Conservation (phyloP, 2,888 invertebrate species). For the Pollenia labialis region DNA sequence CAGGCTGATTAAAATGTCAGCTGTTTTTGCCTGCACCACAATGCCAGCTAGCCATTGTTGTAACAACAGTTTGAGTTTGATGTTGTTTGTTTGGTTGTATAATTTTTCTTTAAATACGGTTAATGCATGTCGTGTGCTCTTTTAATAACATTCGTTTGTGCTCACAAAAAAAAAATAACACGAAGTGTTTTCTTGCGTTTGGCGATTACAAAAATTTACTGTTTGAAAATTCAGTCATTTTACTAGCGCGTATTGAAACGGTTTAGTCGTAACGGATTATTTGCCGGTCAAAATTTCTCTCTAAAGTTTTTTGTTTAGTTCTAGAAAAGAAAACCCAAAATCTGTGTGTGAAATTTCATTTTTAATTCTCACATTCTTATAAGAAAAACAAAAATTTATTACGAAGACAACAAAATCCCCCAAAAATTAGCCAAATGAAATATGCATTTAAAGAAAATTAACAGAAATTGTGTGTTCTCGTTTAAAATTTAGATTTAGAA, state of each 20-base stretch:
- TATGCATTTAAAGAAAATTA: slow-evolving; percentile 14
- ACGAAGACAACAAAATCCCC: slow-evolving; percentile 39
- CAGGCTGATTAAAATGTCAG: slow-evolving; percentile 52
- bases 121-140: slow-evolving; percentile 67
- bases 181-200: slow-evolving; percentile 20
- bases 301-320: slow-evolving; percentile 52
- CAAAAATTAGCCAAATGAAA: slow-evolving; percentile 32
- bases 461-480: slow-evolving; percentile 31
- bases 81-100: slow-evolving; percentile 16
- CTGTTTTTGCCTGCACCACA: slow-evolving; percentile 47
- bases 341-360: background rate
- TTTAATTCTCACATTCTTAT: slow-evolving; percentile 38
- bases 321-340: slow-evolving; percentile 26
- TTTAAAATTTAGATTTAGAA: slow-evolving; percentile 20
- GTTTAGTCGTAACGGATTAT: slow-evolving; percentile 71
- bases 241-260: slow-evolving; percentile 78
- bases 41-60: slow-evolving; percentile 26
- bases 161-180: slow-evolving; percentile 24
- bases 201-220: slow-evolving; percentile 66
- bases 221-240: slow-evolving; percentile 77
- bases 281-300: slow-evolving; percentile 47
- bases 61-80: background rate
- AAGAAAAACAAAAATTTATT: slow-evolving; percentile 43
- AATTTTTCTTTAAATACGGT: slow-evolving; percentile 33
- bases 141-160: slow-evolving; percentile 57